A percentile compares a stretch with the other conserved stretches of the same genome.
These are phyloP conservation scores for Gobius niger DNA, from an alignment of 2,113 vertebrate genomes.

Conservation along the genomic window DNA sequence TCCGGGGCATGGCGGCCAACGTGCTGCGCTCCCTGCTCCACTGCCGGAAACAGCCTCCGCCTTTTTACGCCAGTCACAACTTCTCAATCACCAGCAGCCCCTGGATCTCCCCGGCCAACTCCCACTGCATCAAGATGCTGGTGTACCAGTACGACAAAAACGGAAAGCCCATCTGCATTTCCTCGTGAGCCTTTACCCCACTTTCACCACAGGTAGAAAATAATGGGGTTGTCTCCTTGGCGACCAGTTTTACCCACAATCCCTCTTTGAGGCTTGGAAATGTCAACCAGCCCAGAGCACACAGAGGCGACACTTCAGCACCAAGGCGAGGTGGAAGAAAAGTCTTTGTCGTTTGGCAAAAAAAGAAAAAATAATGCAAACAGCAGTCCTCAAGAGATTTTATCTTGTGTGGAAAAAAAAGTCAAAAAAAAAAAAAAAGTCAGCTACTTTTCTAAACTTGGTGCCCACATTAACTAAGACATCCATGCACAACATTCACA, in stretches of 20 bases:
- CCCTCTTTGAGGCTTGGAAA: slow-evolving; percentile 59
- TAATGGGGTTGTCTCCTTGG: slow-evolving; percentile 43
- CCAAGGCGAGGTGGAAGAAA: slow-evolving; percentile 36
- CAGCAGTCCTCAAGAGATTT: slow-evolving; percentile 40
- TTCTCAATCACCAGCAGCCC: slow-evolving; percentile 98
- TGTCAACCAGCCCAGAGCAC: slow-evolving; percentile 51
- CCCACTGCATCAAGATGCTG: slow-evolving; percentile 97
- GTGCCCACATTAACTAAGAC: slow-evolving; percentile 28
- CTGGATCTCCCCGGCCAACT: slow-evolving; percentile 97
- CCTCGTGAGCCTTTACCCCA: slow-evolving; percentile 78
- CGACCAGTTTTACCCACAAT: slow-evolving; percentile 35
- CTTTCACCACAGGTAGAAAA: slow-evolving; percentile 14
- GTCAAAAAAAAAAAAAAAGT: slow-evolving; percentile 15
- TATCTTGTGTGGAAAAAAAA: slow-evolving; percentile 58
- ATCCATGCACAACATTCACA: slow-evolving; percentile 27
- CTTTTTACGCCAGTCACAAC: slow-evolving; percentile 94
- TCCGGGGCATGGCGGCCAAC: slow-evolving; percentile 90
- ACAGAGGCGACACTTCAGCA: slow-evolving; percentile 27
- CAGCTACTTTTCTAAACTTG: slow-evolving; percentile 10
- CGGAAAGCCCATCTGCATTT: slow-evolving; percentile 92
- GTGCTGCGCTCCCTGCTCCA: slow-evolving; percentile 88
- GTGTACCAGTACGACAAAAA: slow-evolving; percentile 97
- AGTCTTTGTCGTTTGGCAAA: slow-evolving; percentile 12
- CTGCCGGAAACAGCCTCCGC: slow-evolving; percentile 87
- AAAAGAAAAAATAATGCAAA: neutral